phyloP scores from a whole-genome alignment of 2,888 invertebrate species.

The Lysandra bellargus region DNA sequence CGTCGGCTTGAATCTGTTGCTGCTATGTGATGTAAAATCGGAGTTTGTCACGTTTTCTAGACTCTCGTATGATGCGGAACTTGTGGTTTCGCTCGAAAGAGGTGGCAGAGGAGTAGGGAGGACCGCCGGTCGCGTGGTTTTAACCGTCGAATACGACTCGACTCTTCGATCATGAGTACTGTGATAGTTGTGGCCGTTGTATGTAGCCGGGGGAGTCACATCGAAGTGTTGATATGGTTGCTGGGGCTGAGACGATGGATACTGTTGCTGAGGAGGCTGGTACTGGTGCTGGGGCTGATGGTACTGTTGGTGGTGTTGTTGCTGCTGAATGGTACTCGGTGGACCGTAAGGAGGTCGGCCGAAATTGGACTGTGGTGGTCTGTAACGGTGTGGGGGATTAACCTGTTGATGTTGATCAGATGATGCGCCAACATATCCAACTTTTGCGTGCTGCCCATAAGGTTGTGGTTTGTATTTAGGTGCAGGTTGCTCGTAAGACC shows the following conservation, averaged over 20 bases:
- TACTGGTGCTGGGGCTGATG: slow-evolving; percentile 16
- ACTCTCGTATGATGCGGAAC: slow-evolving; percentile 46
- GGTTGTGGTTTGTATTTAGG: slow-evolving; percentile 52
- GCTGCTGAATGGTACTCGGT: slow-evolving; percentile 43
- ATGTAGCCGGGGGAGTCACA: slow-evolving; percentile 40
- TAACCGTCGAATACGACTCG: slow-evolving; percentile 52
- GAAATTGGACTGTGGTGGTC: slow-evolving; percentile 55
- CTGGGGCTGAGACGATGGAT: slow-evolving; percentile 7
- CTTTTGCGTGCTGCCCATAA: slow-evolving; percentile 55
- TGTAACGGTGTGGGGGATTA: slow-evolving; percentile 57
- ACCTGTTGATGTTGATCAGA: slow-evolving; percentile 58
- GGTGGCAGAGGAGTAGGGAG: slow-evolving; percentile 57
- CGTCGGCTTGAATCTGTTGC: slow-evolving; percentile 49
- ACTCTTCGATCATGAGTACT: slow-evolving; percentile 53
- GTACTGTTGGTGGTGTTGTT: slow-evolving; percentile 1
- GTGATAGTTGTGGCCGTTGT: slow-evolving; percentile 42
- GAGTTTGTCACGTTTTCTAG: slow-evolving; percentile 54
- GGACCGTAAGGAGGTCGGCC: slow-evolving; percentile 55
- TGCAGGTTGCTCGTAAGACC: slow-evolving; percentile 46
- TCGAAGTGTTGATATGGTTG: slow-evolving; percentile 50
- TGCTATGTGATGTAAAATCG: slow-evolving; percentile 53
- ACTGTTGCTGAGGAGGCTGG: slow-evolving; percentile 8
- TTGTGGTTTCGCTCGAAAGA: slow-evolving; percentile 49
- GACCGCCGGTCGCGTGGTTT: slow-evolving; percentile 61
- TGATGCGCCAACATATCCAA: slow-evolving; percentile 51